Evolutionary conservation across 2,888 invertebrate species (phyloP), one percentile per base, ranked within the genome.

Genomic region (Phyllotreta striolata): DNA sequence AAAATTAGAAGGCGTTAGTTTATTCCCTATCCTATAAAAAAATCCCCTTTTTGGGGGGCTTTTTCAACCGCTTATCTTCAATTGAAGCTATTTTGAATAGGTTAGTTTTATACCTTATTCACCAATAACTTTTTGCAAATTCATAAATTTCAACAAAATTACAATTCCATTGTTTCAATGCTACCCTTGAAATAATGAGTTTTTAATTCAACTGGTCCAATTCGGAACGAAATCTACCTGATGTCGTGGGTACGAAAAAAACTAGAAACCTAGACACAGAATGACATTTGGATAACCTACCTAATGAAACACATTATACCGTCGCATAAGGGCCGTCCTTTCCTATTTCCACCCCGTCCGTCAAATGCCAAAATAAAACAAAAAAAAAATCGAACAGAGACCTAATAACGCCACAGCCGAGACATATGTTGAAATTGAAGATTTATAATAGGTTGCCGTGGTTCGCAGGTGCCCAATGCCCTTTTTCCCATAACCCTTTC

Each of bases 401-500:
- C 66, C 67, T 66, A 67, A 70, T 68, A 67, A 67, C 63, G 61
- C 56, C 64, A 68, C 43, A 49, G 58, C 40, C 47, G 44, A 60
- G 73, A 72, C 77, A 77, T 76, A 75, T 77, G 78, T 63, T 52
- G 60, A 54, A 59, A 63, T 56, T 60, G 75, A 73, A 72, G 74
- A 73, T 75, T 72, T 74, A 68, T 71, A 72, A 70, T 72, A 72
- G 71, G 74, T 72, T 73, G 72, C 71, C 39, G 37, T 52, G 74
- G 71, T 73, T 74, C 73, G 77, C 72, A 78, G 78, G 78, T 77
- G 78, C 75, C 75, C 58, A 44, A 6, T 41, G 60, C 41, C 72
- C 67, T 73, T 71, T 76, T 78, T 77, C 78, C 78, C 77, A 77
- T 77, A 78, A 77, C 77, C 78, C 77, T 77, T 78, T 74, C 73